phyloP scores from a whole-genome alignment of 2,888 invertebrate species.

The Eupeodes luniger region DNA sequence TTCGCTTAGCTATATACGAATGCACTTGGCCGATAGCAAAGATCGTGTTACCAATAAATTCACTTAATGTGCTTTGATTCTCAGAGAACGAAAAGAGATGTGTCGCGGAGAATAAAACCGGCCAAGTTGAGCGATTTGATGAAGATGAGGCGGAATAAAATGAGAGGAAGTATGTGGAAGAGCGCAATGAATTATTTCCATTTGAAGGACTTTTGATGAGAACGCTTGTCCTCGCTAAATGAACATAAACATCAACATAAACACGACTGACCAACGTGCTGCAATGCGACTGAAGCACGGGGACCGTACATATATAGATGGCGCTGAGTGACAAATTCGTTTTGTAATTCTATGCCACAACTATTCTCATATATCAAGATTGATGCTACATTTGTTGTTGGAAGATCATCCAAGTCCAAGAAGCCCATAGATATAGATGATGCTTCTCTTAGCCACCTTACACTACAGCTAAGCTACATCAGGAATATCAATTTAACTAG shows the following conservation, averaged over 20 bases:
- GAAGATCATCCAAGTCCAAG: constrained; percentile 28
- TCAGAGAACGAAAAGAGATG: constrained; percentile 28
- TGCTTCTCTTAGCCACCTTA: constrained; percentile 6
- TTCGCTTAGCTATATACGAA: constrained; percentile 59
- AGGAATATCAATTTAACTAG: constrained; percentile 73
- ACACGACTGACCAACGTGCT: neutral
- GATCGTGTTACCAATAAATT: constrained; percentile 77
- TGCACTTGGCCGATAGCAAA: constrained; percentile 76
- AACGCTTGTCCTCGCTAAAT: constrained; percentile 52
- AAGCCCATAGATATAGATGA: constrained; percentile 17
- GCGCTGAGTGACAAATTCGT: constrained; percentile 67
- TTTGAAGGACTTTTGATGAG: constrained; percentile 70
- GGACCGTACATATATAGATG: constrained; percentile 7
- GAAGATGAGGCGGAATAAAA: constrained; percentile 7
- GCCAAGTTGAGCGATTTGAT: constrained; percentile 26
- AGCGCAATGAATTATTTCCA: constrained; percentile 35
- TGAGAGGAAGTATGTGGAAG: neutral
- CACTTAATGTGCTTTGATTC: constrained; percentile 71
- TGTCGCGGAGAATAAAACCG: constrained; percentile 3
- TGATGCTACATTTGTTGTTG: constrained; percentile 29
- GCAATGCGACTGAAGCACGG: too few species aligned
- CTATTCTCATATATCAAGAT: constrained; percentile 55
- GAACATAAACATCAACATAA: constrained; percentile 14
- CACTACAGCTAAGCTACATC: neutral
- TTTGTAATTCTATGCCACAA: constrained; percentile 60